phyloP scores from a whole-genome alignment of 2,113 vertebrate genomes.

The Falcunculus frontatus region DNA sequence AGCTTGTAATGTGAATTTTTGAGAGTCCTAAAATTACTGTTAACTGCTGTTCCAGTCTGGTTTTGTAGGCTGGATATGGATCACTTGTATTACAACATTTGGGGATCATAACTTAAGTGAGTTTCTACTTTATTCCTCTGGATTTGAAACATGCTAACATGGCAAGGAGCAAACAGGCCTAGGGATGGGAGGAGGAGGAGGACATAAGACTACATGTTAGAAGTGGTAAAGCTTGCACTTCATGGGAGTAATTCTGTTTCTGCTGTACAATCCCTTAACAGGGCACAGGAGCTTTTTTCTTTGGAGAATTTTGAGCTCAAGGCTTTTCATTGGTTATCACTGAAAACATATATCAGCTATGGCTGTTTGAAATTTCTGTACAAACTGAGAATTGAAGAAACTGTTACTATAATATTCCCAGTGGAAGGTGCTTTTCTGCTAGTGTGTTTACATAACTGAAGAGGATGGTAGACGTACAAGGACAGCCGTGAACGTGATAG shows the following conservation, averaged over 20 bases:
- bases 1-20: neutral
- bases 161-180: neutral
- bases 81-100: neutral
- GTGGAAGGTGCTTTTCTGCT: neutral
- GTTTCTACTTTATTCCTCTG: neutral
- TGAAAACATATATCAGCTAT: neutral
- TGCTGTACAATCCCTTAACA: neutral
- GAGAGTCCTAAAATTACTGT: neutral
- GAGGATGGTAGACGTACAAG: neutral
- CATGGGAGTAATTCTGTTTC: neutral
- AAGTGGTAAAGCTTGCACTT: neutral
- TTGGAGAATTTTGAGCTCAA: neutral
- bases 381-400: neutral
- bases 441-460: neutral
- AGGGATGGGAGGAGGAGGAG: neutral
- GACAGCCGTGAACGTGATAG: neutral
- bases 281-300: neutral
- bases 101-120: neutral
- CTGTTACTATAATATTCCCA: neutral
- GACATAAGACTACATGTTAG: neutral
- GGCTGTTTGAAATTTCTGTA: neutral
- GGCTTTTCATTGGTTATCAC: neutral
- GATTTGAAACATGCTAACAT: neutral
- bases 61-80: neutral
- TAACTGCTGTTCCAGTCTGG: neutral